Evolutionary conservation across 2,888 invertebrate genomes (phyloP), one percentile per base, ranked within the genome.

Genomic region (Scaptomyza parva): DNA sequence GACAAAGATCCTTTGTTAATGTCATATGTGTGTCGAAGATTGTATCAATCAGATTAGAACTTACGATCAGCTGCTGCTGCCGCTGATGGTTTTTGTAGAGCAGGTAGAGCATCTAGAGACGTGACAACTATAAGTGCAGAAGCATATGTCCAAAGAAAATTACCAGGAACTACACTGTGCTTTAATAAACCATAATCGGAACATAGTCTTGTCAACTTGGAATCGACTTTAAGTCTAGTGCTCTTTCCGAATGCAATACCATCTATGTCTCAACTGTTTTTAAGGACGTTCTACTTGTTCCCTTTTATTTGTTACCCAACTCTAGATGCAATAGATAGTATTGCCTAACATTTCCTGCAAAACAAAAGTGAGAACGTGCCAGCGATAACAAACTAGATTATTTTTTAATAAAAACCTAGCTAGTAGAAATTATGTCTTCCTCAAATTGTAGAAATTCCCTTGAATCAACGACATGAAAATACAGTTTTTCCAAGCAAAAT

Each of bases 401-500:
- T 74, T 48, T 59, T 60, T 62, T n/a, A n/a, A n/a, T n/a, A n/a
- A 63, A 11, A 28, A 30, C 17, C 9, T n/a, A 35, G 14, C 3
- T 54, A 65, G 65, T 52, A 22, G 47, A 76, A 83, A 66, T 66
- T 45, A 64, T 59, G 55, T 61, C 67, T 86, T 76, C 62, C 70
- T 73, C 48, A 41, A 70, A 51, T 40, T 40, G 60, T n/a, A 24
- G 35, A 76, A 60, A 77, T 71, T 81, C 80, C 78, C 70, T 35
- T 64, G 86, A 81, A 86, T 59, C 66, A 40, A 39, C 54, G 45
- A 60, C 52, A 61, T 20, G 57, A 57, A 60, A 54, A 28, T 17
- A 53, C 50, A 65, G 58, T 86, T 83, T 83, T 83, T 80, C 64
- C 67, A 47, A 54, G 62, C 64, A 66, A 74, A 37, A 51, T 66